These are phyloP conservation scores for Metopolophium dirhodum DNA, from an alignment of 1,140 invertebrate species.

Conservation along the genomic window DNA sequence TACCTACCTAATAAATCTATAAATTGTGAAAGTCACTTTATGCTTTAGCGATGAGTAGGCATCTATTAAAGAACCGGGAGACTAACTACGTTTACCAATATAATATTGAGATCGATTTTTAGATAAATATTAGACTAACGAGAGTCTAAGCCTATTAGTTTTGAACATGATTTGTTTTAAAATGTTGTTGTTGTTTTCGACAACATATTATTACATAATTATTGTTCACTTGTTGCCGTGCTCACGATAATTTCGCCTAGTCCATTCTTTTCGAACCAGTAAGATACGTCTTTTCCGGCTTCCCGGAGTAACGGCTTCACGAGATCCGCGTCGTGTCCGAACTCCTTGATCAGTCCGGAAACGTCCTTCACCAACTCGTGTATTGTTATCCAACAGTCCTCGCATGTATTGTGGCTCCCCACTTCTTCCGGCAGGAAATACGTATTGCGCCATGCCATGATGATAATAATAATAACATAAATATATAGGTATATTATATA, in stretches of 20 bases:
- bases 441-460: neutral
- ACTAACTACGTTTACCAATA: no score
- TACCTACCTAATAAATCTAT: no score
- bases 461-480: neutral
- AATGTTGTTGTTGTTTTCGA: neutral
- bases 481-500: neutral
- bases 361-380: conserved; percentile 11
- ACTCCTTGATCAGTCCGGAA: neutral
- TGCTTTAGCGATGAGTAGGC: no score
- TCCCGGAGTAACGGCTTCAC: neutral
- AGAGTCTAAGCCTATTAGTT: no score
- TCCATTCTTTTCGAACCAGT: neutral
- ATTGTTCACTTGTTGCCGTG: no score
- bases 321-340: neutral
- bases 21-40: no score
- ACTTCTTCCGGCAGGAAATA: conserved; percentile 44
- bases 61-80: no score
- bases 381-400: conserved; percentile 31
- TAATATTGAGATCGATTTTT: no score
- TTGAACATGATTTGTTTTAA: neutral
- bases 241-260: neutral
- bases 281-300: conserved; percentile 36
- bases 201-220: neutral
- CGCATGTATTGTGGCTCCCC: neutral
- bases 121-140: no score